Evolutionary conservation across 2,113 vertebrate genomes (phyloP).

Genomic region (Pontoporia blainvillei): DNA sequence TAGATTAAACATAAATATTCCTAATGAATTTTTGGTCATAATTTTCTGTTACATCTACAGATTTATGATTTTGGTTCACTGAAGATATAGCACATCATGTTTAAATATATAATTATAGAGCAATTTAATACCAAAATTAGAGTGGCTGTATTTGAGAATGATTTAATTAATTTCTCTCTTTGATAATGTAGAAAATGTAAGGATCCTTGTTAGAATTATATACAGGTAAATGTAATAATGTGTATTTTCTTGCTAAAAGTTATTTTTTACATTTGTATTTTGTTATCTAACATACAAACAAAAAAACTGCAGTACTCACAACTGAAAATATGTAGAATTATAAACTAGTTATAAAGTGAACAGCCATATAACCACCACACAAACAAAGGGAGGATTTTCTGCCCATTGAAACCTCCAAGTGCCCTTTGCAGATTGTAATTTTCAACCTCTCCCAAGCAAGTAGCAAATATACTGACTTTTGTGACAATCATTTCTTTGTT

Average conservation of each 20-base stretch:
- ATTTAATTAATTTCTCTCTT: not conserved
- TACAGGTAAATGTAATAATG: not conserved
- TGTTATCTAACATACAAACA: not conserved
- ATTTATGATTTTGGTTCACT: not conserved
- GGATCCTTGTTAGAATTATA: not conserved
- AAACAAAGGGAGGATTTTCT: not conserved
- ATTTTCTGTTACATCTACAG: not conserved
- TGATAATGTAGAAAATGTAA: not conserved
- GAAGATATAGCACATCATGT: not conserved
- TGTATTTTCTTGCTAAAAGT: not conserved
- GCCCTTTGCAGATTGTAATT: not conserved
- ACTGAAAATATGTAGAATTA: not conserved
- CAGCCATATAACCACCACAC: not conserved
- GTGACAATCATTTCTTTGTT: not conserved
- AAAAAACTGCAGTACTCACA: not conserved
- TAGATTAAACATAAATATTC: not conserved
- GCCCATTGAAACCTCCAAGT: fast-evolving
- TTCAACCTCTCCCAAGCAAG: not conserved
- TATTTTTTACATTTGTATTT: conserved; percentile 29
- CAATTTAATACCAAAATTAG: not conserved
- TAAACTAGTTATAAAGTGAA: not conserved
- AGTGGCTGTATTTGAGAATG: not conserved
- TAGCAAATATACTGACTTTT: not conserved
- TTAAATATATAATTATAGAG: not conserved
- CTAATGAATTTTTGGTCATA: not conserved